phyloP scores from a whole-genome alignment of 2,797 vertebrate genomes.

The Neosalanx taihuensis region DNA sequence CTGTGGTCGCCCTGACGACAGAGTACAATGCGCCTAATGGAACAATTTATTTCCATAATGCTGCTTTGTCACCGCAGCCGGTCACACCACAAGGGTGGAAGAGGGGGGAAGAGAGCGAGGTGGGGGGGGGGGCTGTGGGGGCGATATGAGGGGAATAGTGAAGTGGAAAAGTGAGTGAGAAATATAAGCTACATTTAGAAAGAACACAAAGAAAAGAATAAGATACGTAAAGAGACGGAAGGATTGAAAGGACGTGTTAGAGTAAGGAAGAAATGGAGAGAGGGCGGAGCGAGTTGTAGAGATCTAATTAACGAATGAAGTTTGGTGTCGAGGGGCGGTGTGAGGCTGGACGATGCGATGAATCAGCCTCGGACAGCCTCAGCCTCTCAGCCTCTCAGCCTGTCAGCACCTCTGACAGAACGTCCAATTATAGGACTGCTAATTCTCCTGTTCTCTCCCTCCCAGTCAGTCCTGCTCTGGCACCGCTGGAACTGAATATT shows the following conservation, averaged over 20 bases:
- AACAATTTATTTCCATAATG: conserved; percentile 85
- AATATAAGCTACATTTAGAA: too few relatives aligned
- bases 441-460: conserved; percentile 67
- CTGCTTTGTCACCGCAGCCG: conserved; percentile 56
- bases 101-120: background rate
- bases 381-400: conserved; percentile 69
- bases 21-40: conserved; percentile 79
- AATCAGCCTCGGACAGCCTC: conserved; percentile 62
- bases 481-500: conserved; percentile 20
- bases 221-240: too few relatives aligned
- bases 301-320: conserved; percentile 71
- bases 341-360: conserved; percentile 63
- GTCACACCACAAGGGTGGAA: conserved; percentile 48
- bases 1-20: conserved; percentile 64
- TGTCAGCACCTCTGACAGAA: conserved; percentile 59
- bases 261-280: background rate
- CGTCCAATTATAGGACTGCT: conserved; percentile 73
- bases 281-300: background rate
- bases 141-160: background rate
- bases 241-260: background rate
- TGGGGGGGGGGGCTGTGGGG: background rate
- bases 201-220: too few relatives aligned
- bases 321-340: conserved; percentile 60
- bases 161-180: background rate
- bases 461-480: conserved; percentile 42